Percentiles rank a stretch among this genome's conserved stretches.
These are phyloP conservation scores for Pangasianodon gigas DNA, from an alignment of 2,113 vertebrate genomes.

Conservation along the genomic window DNA sequence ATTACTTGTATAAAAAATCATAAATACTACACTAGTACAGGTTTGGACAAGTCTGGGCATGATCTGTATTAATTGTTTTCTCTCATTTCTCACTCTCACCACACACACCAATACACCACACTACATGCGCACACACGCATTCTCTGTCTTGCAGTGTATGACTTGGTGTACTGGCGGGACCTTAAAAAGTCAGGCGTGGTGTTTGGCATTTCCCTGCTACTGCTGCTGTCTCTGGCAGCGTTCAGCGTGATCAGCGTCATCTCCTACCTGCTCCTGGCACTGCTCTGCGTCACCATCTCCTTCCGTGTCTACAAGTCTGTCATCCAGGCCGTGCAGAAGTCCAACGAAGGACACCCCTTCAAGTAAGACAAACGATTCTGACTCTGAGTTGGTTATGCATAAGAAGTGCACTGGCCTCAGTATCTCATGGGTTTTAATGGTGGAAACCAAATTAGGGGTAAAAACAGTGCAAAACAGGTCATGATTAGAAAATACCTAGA, in stretches of 20 bases:
- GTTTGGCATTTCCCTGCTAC: constrained; percentile 82
- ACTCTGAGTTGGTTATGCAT: not conserved
- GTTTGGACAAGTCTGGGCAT: not conserved
- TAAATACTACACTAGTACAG: not conserved
- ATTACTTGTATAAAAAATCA: not conserved
- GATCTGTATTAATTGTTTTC: constrained; percentile 5
- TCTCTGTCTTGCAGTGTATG: constrained; percentile 71
- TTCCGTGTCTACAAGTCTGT: constrained; percentile 90
- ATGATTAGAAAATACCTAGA: not conserved
- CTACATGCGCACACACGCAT: constrained; percentile 28
- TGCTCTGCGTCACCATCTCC: constrained; percentile 91
- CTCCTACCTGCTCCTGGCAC: constrained; percentile 88
- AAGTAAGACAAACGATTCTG: constrained; percentile 73
- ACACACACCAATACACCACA: not conserved
- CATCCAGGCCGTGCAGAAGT: constrained; percentile 90
- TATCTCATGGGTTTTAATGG: not conserved
- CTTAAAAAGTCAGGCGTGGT: constrained; percentile 85
- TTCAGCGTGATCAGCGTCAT: constrained; percentile 90
- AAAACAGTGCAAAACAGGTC: not conserved
- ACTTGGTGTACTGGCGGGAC: constrained; percentile 89
- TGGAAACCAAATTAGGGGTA: not conserved
- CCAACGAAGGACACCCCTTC: constrained; percentile 89
- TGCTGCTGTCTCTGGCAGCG: constrained; percentile 89
- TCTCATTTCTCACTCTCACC: not conserved
- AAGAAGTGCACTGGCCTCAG: not conserved